phyloP scores from a whole-genome alignment of 2,113 vertebrate species.

The Heptranchias perlo region DNA sequence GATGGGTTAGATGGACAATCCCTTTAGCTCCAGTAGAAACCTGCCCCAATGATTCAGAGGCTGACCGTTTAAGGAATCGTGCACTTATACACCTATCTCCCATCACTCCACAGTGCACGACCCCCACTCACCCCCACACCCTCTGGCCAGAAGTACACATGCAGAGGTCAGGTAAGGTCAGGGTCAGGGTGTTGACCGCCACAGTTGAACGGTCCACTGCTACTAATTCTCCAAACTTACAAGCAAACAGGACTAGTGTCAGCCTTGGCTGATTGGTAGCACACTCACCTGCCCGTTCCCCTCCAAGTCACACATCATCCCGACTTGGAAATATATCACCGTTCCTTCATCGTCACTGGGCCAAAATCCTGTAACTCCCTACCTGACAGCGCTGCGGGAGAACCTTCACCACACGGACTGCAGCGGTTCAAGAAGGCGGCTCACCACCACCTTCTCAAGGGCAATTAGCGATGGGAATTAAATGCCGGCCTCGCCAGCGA shows the following conservation, averaged over 20 bases:
- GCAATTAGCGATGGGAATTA: no score
- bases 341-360: no score
- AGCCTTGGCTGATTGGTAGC: background rate
- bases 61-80: background rate
- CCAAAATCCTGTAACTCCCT: no score
- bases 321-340: no score
- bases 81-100: background rate
- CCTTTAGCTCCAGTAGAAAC: background rate
- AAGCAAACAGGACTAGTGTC: background rate
- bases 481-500: no score
- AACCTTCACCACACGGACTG: no score
- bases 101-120: background rate
- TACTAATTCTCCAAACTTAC: background rate
- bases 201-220: background rate
- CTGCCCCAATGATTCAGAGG: background rate
- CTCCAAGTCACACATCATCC: background rate
- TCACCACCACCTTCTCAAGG: no score
- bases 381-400: no score
- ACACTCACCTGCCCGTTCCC: no score
- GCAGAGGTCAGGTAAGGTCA: background rate
- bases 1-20: background rate
- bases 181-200: background rate
- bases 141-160: background rate
- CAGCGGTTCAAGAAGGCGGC: no score
- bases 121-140: background rate